Percentiles rank a stretch among this genome's conserved stretches.
Conservation (phyloP, 2,797 vertebrate genomes). For the Thaleichthys pacificus region DNA sequence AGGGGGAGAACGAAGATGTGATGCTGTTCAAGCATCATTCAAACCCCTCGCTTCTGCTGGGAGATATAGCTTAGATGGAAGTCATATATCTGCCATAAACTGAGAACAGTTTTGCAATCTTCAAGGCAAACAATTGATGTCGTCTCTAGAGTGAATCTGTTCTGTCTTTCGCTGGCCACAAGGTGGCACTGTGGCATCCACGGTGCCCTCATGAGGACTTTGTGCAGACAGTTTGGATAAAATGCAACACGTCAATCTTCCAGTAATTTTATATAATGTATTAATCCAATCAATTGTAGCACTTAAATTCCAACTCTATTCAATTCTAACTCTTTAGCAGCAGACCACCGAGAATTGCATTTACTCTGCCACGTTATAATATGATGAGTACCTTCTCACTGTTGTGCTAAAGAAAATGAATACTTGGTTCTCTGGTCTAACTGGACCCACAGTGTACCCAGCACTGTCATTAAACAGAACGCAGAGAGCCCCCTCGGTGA, state of each 20-base stretch:
- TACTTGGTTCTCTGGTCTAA: not conserved
- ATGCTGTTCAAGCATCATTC: constrained; percentile 36
- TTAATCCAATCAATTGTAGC: not conserved
- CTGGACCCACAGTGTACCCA: not conserved
- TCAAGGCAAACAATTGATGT: not conserved
- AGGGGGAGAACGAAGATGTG: constrained; percentile 21
- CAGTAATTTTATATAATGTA: not conserved
- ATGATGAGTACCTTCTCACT: not conserved
- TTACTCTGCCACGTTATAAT: not conserved
- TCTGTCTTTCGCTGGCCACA: constrained; percentile 34
- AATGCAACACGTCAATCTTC: not conserved
- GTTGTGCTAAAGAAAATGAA: not conserved
- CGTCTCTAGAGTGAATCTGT: not conserved
- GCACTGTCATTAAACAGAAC: constrained; percentile 2
- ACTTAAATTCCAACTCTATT: no score
- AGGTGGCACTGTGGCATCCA: constrained; percentile 50
- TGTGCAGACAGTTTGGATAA: not conserved
- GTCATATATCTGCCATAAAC: constrained; percentile 30
- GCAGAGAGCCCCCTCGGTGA: not conserved
- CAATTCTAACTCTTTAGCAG: not conserved
- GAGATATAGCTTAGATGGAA: constrained; percentile 23
- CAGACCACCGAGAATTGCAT: not conserved
- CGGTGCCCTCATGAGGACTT: not conserved
- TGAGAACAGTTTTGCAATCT: constrained; percentile 25
- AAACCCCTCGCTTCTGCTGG: not conserved